Percentiles rank a stretch among this genome's conserved stretches.
phyloP scores from a whole-genome alignment of 2,113 vertebrate species.

The Phocoena sinus region DNA sequence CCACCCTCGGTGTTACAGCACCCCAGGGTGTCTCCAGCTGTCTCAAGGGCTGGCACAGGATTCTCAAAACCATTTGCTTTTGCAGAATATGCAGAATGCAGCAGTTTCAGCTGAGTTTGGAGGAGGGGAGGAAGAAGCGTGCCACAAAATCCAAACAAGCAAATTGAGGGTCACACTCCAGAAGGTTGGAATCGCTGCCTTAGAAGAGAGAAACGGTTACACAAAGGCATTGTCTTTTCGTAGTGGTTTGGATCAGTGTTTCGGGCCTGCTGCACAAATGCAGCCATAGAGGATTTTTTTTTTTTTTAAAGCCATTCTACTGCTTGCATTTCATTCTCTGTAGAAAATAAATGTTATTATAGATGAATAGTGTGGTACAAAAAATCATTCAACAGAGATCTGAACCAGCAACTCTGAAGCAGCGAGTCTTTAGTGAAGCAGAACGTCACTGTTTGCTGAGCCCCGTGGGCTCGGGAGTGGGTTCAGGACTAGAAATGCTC shows the following conservation, averaged over 20 bases:
- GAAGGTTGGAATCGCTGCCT: neutral
- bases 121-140: neutral
- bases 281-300: neutral
- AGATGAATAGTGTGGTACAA: neutral
- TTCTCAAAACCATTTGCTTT: slow-evolving; percentile 45
- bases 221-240: fast-evolving
- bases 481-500: neutral
- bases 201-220: neutral
- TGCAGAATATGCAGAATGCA: slow-evolving; percentile 20
- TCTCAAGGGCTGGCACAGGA: slow-evolving; percentile 47
- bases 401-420: neutral
- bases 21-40: slow-evolving; percentile 33
- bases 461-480: neutral
- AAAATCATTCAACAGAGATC: neutral
- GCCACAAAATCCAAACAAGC: neutral
- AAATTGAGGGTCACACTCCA: neutral
- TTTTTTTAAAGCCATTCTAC: neutral
- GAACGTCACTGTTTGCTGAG: neutral
- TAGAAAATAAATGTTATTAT: neutral
- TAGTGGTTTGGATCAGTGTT: neutral
- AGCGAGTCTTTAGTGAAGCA: neutral
- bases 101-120: slow-evolving; percentile 12
- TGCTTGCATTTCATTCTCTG: neutral
- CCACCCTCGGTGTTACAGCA: neutral
- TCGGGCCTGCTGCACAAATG: neutral